Evolutionary conservation across 2,888 invertebrate genomes (phyloP).

Genomic region (Drosophila anomalipes): DNA sequence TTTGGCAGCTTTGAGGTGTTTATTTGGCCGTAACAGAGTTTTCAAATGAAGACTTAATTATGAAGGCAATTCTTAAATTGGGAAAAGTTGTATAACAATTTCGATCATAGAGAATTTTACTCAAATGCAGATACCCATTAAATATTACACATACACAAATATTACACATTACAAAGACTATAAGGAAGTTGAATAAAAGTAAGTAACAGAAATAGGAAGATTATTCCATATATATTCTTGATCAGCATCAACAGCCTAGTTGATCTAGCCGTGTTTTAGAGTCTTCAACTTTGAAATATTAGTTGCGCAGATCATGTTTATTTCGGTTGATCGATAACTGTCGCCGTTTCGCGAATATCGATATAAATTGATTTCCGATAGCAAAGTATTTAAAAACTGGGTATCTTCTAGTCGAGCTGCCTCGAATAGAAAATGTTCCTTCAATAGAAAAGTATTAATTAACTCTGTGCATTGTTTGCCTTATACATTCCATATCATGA

Average conservation of each 20-base stretch:
- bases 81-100: not conserved
- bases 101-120: not conserved
- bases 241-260: not conserved
- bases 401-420: not conserved
- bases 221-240: not conserved
- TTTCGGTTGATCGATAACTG: not conserved
- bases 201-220: too few species aligned
- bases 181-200: not conserved
- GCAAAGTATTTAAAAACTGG: not conserved
- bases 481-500: not conserved
- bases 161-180: not conserved
- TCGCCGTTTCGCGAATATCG: too few species aligned
- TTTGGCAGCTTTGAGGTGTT: conserved; percentile 67
- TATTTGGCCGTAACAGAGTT: conserved; percentile 60
- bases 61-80: not conserved
- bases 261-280: not conserved
- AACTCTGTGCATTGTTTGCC: not conserved
- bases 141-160: not conserved
- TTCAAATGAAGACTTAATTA: conserved; percentile 5
- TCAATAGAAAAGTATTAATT: not conserved
- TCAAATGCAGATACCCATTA: not conserved
- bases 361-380: not conserved
- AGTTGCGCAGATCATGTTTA: not conserved
- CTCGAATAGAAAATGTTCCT: not conserved
- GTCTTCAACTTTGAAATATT: not conserved